Evolutionary conservation across 2,797 vertebrate species (phyloP).

Genomic region (Miichthys miiuy): DNA sequence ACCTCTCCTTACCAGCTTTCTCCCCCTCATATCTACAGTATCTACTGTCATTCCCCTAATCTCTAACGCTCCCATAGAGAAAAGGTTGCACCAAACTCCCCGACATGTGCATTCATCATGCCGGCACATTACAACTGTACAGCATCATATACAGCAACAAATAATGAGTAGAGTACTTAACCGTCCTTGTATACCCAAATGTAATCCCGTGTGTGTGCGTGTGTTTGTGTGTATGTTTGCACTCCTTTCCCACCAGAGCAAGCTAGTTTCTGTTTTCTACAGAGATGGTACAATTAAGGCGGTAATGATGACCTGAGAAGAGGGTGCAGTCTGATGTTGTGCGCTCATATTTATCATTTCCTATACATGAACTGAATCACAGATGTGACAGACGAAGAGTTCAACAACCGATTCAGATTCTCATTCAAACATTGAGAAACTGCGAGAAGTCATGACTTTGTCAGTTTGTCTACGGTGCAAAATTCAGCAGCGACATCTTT

Average conservation of each 20-base stretch:
- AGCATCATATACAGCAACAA: constrained; percentile 3
- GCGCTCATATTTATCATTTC: not conserved
- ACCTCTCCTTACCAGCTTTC: constrained; percentile 13
- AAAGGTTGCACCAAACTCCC: constrained; percentile 43
- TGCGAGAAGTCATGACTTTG: not conserved
- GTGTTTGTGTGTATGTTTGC: not conserved
- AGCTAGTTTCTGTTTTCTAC: not conserved
- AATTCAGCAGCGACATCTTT: not conserved
- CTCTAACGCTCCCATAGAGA: constrained; percentile 46
- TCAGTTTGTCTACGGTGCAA: not conserved
- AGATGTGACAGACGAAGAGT: not conserved
- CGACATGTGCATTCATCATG: constrained; percentile 29
- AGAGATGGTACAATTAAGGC: constrained; percentile 6
- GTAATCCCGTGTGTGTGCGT: not conserved
- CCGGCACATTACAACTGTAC: constrained; percentile 9
- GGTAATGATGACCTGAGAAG: constrained; percentile 23
- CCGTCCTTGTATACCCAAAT: not conserved
- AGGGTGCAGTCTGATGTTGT: not conserved
- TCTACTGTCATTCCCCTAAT: constrained; percentile 35
- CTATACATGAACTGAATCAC: not conserved
- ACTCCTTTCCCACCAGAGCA: constrained; percentile 7
- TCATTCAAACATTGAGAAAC: not conserved
- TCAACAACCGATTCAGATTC: not conserved
- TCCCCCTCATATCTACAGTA: constrained; percentile 15
- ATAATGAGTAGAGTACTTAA: not conserved